Base-by-base conservation (phyloP, 2,888 invertebrate species). In the Drosophila prolongata region DNA sequence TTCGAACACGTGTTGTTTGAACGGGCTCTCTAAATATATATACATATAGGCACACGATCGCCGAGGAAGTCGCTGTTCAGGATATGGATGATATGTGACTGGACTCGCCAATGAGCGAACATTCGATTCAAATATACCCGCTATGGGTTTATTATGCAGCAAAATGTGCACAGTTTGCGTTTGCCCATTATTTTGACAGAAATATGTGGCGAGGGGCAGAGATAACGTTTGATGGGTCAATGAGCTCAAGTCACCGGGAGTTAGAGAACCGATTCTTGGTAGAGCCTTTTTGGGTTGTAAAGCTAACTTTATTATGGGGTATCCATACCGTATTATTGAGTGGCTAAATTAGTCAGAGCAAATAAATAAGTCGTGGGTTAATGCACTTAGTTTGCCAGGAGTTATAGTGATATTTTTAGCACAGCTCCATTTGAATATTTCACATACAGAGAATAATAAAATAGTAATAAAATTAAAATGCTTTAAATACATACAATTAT, bases 51-150 rank as follows among this genome's bases (percentile, higher is more conserved):
- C 34, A 44, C n/a, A 49, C 34, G 71, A 38, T 43, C 44, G 30
- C 24, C 78, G 76, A 86, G 83, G 83, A 88, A 83, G 87, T 83
- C 86, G 80, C 82, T 62, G 67, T 79, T 80, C 83, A 78, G 86
- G 87, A 88, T 80, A 67, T 64, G 58, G 60, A 67, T 74, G 57
- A 72, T 43, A 74, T 71, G 69, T 61, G 74, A 61, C 60, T 67
- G 40, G 61, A 55, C 52, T 60, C 43, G 57, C 58, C 52, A 80
- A 65, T 84, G 70, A 46, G 55, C 44, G 52, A 44, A 62, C 43
- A 50, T 62, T 62, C 54, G 69, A 50, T 50, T 34, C 50, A 43
- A 50, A 50, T 24, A 34, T 24, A 44, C 24, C 11, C 58, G 35
- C 24, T 9, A 34, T 58, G 70, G 58, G 34, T 24, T 38, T 52